phyloP scores from a whole-genome alignment of 2,888 invertebrate species.

The Nemurella pictetii region DNA sequence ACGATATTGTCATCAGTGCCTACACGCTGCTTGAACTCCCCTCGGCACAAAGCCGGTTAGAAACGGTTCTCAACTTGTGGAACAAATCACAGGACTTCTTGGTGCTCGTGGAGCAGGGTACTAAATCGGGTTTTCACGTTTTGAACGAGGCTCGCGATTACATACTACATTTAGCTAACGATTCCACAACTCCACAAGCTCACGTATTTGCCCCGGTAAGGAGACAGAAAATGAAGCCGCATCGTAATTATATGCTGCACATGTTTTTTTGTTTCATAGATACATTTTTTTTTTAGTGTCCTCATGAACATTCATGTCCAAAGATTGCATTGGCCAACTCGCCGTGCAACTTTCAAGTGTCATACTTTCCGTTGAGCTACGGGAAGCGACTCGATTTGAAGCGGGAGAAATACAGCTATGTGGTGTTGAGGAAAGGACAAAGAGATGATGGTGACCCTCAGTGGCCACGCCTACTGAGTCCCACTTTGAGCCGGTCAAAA shows the following conservation, averaged over 20 bases:
- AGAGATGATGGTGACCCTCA: conserved; percentile 56
- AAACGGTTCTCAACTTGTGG: conserved; percentile 79
- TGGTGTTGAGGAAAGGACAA: conserved; percentile 78
- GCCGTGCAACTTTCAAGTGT: conserved; percentile 77
- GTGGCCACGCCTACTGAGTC: conserved; percentile 82
- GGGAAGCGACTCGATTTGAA: conserved; percentile 53
- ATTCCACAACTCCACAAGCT: conserved; percentile 52
- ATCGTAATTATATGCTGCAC: not conserved
- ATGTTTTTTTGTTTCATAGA: too few relatives aligned
- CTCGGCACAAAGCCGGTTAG: conserved; percentile 64
- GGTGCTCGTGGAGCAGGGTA: conserved; percentile 83
- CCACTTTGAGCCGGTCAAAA: conserved; percentile 67
- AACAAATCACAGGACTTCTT: conserved; percentile 80
- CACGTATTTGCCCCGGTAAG: conserved; percentile 78
- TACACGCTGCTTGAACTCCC: conserved; percentile 82
- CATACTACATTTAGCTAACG: conserved; percentile 60
- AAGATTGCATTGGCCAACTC: conserved; percentile 63
- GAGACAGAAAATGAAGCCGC: conserved; percentile 42
- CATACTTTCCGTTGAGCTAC: conserved; percentile 59
- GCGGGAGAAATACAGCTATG: conserved; percentile 73
- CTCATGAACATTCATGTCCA: conserved; percentile 81
- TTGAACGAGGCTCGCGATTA: conserved; percentile 85
- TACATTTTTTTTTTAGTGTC: conserved; percentile 63
- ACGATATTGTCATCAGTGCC: conserved; percentile 79
- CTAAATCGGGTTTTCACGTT: conserved; percentile 73